A percentile compares a stretch with the other conserved stretches of the same genome.
Evolutionary conservation across 2,113 vertebrate genomes (phyloP).

Genomic region (Pseudolaguvia tuberculata): DNA sequence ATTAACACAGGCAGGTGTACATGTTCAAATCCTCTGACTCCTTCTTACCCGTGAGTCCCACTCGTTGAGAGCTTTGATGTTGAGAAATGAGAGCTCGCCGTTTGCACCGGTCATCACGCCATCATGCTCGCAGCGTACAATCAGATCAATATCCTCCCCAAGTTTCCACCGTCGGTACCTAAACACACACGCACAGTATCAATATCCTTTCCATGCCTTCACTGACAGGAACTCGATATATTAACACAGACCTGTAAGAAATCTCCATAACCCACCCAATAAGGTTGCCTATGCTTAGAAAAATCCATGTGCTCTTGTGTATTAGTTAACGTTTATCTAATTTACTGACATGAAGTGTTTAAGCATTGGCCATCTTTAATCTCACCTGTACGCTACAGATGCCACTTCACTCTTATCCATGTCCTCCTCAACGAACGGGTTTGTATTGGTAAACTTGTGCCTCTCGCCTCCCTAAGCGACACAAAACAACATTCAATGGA

Average conservation of each 20-base stretch:
- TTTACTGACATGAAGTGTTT: not conserved
- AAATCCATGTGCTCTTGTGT: not conserved
- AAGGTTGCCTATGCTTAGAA: not conserved
- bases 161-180: conserved; percentile 98
- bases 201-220: not conserved
- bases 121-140: conserved; percentile 94
- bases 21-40: not conserved
- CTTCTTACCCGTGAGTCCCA: conserved; percentile 92
- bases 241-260: not conserved
- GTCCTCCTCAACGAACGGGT: conserved; percentile 96
- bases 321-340: not conserved
- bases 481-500: not conserved
- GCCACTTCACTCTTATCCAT: conserved; percentile 96
- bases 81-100: conserved; percentile 96
- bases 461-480: conserved; percentile 81
- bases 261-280: not conserved
- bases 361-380: not conserved
- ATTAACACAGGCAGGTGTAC: not conserved
- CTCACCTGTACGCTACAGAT: conserved; percentile 92
- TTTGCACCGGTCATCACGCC: conserved; percentile 97
- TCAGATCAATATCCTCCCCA: conserved; percentile 95
- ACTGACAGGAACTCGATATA: not conserved
- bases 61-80: conserved; percentile 96
- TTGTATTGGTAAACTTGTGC: conserved; percentile 88
- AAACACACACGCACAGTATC: conserved; percentile 14